Base-by-base conservation (phyloP, 2,797 vertebrate species). In the Eurystomus glaucurus region DNA sequence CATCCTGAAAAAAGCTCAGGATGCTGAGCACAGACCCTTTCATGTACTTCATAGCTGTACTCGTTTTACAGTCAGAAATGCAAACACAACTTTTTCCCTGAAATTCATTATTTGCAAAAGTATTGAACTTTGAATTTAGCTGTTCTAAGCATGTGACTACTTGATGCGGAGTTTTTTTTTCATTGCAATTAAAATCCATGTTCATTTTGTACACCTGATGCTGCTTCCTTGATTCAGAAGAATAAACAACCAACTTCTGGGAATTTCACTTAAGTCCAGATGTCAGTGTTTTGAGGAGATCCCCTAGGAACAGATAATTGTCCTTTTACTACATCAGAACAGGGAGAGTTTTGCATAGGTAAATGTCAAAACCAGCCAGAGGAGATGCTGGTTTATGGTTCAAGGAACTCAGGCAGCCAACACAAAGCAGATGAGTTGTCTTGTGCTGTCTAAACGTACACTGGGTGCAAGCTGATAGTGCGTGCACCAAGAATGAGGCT, bases 41-140 rank as follows among this genome's bases (percentile, higher is more conserved):
- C 26, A 13, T 0, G 3, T 43, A 3, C 6, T 65, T 90, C 28
- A 18, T 39, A 39, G n/a, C 9, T 85, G n/a, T 20, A 50, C 21
- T 79, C 5, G 57, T 78, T 96, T 89, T 94, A 46, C 33, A 70
- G 50, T 69, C 22, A 76, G 75, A 94, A 90, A 68, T 41, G 46
- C 39, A 90, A 71, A 48, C 35, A 83, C 48, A 70, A 8, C 0
- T 0, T 75, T 70, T 69, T 10, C 8, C 31, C 28, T 71, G 60
- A 70, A 89, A 39, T 75, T 66, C 31, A 9, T 50, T 96, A 50
- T 72, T 94, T 92, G 31, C 41, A n/a, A 14, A 55, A 85, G 37
- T 52, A 29, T 21, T 48, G 15, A 28, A 92, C 88, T 93, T 84
- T 89, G 26, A 80, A 69, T 83, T 74, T n/a, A 81, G 41, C 43